Evolutionary conservation across 2,797 vertebrate species (phyloP).

Genomic region (Sphaeramia orbicularis): DNA sequence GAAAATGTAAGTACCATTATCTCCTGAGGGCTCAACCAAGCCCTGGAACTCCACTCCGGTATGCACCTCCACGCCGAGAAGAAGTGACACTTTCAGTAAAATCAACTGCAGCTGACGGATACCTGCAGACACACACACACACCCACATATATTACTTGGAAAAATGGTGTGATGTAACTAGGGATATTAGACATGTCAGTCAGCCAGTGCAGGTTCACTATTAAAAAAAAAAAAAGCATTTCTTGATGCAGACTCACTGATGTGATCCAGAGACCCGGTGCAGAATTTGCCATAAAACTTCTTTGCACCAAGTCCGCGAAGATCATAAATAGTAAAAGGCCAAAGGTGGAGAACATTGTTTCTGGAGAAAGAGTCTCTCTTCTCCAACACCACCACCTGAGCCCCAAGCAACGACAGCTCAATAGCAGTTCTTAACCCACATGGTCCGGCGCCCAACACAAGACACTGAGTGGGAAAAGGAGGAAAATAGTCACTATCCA

Average conservation of each 20-base stretch:
- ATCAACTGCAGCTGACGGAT: constrained; percentile 95
- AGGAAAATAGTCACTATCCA: background rate
- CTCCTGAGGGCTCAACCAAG: constrained; percentile 80
- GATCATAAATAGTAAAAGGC: constrained; percentile 95
- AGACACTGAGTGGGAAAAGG: constrained; percentile 85
- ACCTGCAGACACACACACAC: constrained; percentile 78
- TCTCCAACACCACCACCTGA: constrained; percentile 92
- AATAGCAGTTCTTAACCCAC: constrained; percentile 90
- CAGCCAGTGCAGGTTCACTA: background rate
- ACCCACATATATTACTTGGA: background rate
- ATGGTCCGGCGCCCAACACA: constrained; percentile 93
- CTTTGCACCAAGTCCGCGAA: constrained; percentile 91
- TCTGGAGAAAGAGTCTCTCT: constrained; percentile 90
- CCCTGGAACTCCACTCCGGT: constrained; percentile 87
- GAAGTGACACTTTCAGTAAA: constrained; percentile 90
- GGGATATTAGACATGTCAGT: background rate
- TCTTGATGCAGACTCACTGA: constrained; percentile 86
- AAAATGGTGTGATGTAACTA: background rate
- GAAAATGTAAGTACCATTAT: constrained; percentile 58
- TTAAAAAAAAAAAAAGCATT: background rate
- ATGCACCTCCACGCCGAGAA: constrained; percentile 95
- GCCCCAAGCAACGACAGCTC: constrained; percentile 93
- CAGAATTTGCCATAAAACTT: constrained; percentile 96
- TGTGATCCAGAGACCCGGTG: constrained; percentile 91
- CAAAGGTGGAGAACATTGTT: constrained; percentile 98